Base-by-base conservation (phyloP, 2,888 invertebrate genomes). In the Tetranychus piercei region DNA sequence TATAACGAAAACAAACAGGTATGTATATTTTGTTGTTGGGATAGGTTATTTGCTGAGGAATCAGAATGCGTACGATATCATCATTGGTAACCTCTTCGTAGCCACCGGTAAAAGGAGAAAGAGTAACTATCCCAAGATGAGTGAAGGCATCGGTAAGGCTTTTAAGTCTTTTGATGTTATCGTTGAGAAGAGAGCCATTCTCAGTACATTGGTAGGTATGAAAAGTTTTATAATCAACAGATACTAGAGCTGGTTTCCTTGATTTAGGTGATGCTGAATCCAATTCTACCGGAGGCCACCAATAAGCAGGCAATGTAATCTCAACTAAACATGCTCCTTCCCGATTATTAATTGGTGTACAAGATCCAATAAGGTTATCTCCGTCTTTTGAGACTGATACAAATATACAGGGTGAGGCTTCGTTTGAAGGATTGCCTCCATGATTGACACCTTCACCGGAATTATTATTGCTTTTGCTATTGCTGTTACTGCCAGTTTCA, bases 321-420 rank as follows among this genome's bases (percentile, higher is more conserved):
- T 91, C 90, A 0, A 92, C 92, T 74, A 95, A 86, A 81, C 94
- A 95, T 1, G 93, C 94, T 0, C 93, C 92, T 81, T 94, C 92
- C 81, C 92, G 67, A 66, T 55, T 72, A 55, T 55, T 55, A 15
- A 55, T 55, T 15, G 55, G 55, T 9, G 55, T 55, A 73, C 64
- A 73, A 34, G 73, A 45, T 9, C 23, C 64, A 20, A 73, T 9
- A 9, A 73, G 20, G 7, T 74, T 74, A 9, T 74, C 72, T 74
- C 73, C 44, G 22, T 44, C 65, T 22, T 43, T 64, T 15, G 45
- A 22, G 34, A 75, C 75, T 20, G 65, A 74, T 7, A 76, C 66
- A 22, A 69, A 73, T 6, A 75, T 75, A 44, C 76, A 76, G 34
- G 75, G 64, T 43, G 73, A 69, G 45, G 73, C 75, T 15, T 75